Percentiles rank a stretch among this genome's conserved stretches.
phyloP scores from a whole-genome alignment of 2,888 invertebrate genomes.

The Meta bourneti region DNA sequence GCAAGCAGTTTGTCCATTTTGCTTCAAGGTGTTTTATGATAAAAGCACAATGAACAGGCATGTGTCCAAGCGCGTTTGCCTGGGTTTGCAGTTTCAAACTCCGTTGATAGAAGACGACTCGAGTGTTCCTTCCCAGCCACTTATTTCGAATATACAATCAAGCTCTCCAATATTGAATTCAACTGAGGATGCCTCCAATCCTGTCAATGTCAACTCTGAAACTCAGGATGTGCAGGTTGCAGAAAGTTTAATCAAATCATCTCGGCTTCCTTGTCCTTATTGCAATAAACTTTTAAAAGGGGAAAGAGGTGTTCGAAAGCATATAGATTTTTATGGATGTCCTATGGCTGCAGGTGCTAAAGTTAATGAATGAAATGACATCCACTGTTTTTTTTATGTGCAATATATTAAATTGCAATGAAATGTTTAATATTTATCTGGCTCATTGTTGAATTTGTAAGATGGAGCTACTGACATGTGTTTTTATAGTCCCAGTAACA shows the following conservation, averaged over 20 bases:
- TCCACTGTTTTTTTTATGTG: slow-evolving; percentile 5
- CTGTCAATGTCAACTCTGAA: background rate
- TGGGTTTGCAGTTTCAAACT: slow-evolving; percentile 64
- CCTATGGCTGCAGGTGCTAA: slow-evolving; percentile 63
- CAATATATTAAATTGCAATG: slow-evolving; percentile 35
- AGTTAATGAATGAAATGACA: slow-evolving; percentile 5
- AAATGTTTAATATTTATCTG: slow-evolving; percentile 21
- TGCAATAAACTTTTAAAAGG: slow-evolving; percentile 72
- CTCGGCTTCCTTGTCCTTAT: slow-evolving; percentile 63
- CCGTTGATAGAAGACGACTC: slow-evolving; percentile 37
- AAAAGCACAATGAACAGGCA: slow-evolving; percentile 75
- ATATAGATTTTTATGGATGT: slow-evolving; percentile 74
- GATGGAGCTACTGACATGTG: slow-evolving; percentile 76
- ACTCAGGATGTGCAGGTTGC: background rate
- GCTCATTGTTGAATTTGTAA: slow-evolving; percentile 55
- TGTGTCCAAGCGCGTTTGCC: slow-evolving; percentile 67
- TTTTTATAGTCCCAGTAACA: slow-evolving; percentile 76
- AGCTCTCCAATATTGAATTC: slow-evolving; percentile 19
- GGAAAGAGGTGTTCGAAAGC: slow-evolving; percentile 65
- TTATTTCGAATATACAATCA: slow-evolving; percentile 22
- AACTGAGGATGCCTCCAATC: background rate
- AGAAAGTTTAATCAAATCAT: slow-evolving; percentile 33
- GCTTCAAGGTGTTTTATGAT: slow-evolving; percentile 74
- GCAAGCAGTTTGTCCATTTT: slow-evolving; percentile 73
- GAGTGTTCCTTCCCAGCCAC: slow-evolving; percentile 22